Evolutionary conservation across 2,888 invertebrate species (phyloP).

Genomic region (Tryphoninae sp.): DNA sequence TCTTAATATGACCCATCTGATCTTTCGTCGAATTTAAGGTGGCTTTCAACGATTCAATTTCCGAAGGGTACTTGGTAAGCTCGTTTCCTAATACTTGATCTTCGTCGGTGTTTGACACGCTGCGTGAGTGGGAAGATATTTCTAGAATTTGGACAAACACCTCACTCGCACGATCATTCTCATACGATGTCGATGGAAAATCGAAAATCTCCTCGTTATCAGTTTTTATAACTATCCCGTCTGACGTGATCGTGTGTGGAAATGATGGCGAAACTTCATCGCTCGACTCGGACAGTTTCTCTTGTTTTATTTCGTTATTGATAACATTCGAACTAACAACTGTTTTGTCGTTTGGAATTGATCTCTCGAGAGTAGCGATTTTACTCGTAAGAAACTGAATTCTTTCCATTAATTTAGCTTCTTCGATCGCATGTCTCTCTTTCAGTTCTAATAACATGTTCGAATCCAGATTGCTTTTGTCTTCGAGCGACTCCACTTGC

Average conservation of each 20-base stretch:
- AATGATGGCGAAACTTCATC: slow-evolving; percentile 31
- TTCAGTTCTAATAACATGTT: slow-evolving; percentile 8
- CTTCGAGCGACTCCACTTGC: slow-evolving; percentile 71
- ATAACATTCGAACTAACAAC: neutral
- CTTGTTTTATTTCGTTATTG: slow-evolving; percentile 49
- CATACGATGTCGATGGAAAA: slow-evolving; percentile 32
- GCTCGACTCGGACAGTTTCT: slow-evolving; percentile 52
- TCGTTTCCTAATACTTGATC: slow-evolving; percentile 67
- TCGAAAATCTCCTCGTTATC: slow-evolving; percentile 40
- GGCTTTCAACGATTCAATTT: slow-evolving; percentile 55
- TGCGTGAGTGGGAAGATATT: slow-evolving; percentile 14
- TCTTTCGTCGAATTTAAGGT: slow-evolving; percentile 66
- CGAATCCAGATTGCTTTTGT: slow-evolving; percentile 67
- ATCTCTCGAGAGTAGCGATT: slow-evolving; percentile 30
- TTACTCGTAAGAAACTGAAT: slow-evolving; percentile 24
- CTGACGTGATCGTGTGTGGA: neutral
- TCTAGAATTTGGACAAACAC: slow-evolving; percentile 55
- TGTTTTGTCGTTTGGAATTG: neutral
- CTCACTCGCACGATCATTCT: slow-evolving; percentile 46
- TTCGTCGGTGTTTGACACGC: slow-evolving; percentile 8
- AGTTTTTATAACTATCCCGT: slow-evolving; percentile 44
- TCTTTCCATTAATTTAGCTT: slow-evolving; percentile 38
- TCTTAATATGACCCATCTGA: slow-evolving; percentile 64
- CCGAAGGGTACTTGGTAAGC: slow-evolving; percentile 51
- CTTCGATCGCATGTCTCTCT: slow-evolving; percentile 46